phyloP scores from a whole-genome alignment of 2,797 vertebrate species.

The Perodicticus potto region DNA sequence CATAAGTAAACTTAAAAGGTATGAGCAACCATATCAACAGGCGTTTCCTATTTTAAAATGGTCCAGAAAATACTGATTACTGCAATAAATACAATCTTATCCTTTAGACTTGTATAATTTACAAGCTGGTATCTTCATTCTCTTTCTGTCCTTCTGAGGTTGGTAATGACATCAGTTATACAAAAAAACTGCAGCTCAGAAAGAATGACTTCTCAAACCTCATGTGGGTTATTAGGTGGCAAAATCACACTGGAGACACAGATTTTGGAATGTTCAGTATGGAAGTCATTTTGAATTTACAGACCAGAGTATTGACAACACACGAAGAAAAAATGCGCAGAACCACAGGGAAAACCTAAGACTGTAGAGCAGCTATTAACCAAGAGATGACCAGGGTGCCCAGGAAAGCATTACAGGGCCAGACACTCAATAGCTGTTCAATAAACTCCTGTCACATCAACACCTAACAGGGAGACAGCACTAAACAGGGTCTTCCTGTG shows the following conservation, averaged over 20 bases:
- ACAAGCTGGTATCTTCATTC: background rate
- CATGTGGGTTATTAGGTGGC: background rate
- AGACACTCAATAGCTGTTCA: background rate
- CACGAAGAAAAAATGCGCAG: background rate
- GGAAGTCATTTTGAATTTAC: conserved; percentile 35
- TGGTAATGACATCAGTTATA: background rate
- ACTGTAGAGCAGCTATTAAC: background rate
- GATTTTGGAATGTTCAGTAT: background rate
- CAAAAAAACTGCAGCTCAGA: background rate
- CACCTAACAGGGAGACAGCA: background rate
- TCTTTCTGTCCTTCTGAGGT: background rate
- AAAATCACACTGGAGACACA: background rate
- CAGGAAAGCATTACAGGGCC: background rate
- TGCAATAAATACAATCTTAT: background rate
- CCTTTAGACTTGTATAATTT: background rate
- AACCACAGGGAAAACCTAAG: background rate
- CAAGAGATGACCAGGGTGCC: background rate
- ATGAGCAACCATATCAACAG: background rate
- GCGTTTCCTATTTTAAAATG: background rate
- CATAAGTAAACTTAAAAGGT: background rate
- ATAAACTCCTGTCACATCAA: background rate
- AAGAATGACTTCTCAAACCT: conserved; percentile 17
- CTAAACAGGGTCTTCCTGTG: background rate
- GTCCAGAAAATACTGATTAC: background rate
- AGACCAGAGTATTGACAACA: background rate